phyloP scores from a whole-genome alignment of 2,113 vertebrate species.

The Rhinogobius similis region DNA sequence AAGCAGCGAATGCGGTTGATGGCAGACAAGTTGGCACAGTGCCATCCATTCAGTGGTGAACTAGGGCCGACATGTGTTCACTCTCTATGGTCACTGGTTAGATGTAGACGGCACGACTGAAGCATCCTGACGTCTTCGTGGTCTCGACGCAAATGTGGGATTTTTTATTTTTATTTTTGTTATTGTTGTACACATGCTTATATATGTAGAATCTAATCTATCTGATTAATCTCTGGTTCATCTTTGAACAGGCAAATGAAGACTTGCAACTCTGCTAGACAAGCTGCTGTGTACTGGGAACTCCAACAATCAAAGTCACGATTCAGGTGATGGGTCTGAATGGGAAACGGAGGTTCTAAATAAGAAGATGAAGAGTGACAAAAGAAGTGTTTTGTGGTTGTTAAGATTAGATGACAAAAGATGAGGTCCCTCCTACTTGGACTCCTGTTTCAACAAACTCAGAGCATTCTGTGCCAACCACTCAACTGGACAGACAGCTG shows the following conservation, averaged over 20 bases:
- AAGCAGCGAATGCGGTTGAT: conserved; percentile 97
- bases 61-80: conserved; percentile 85
- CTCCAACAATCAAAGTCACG: neutral
- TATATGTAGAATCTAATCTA: conserved; percentile 24
- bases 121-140: conserved; percentile 39
- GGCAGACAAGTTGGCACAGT: conserved; percentile 98
- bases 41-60: conserved; percentile 99
- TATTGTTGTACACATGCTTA: conserved; percentile 60
- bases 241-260: conserved; percentile 41
- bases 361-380: conserved; percentile 27
- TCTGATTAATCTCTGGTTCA: conserved; percentile 20
- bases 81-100: conserved; percentile 84
- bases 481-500: conserved; percentile 71
- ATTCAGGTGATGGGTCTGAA: conserved; percentile 2
- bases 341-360: conserved; percentile 13
- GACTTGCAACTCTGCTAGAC: conserved; percentile 21
- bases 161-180: conserved; percentile 24
- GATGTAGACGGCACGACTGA: conserved; percentile 80
- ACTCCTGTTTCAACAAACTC: conserved; percentile 60
- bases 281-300: conserved; percentile 12
- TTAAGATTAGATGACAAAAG: conserved; percentile 50
- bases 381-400: conserved; percentile 69
- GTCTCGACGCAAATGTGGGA: conserved; percentile 11
- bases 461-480: conserved; percentile 73
- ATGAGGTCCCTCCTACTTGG: conserved; percentile 71